Base-by-base conservation (phyloP, 2,113 vertebrate genomes). In the Pseudorectes ferrugineus region DNA sequence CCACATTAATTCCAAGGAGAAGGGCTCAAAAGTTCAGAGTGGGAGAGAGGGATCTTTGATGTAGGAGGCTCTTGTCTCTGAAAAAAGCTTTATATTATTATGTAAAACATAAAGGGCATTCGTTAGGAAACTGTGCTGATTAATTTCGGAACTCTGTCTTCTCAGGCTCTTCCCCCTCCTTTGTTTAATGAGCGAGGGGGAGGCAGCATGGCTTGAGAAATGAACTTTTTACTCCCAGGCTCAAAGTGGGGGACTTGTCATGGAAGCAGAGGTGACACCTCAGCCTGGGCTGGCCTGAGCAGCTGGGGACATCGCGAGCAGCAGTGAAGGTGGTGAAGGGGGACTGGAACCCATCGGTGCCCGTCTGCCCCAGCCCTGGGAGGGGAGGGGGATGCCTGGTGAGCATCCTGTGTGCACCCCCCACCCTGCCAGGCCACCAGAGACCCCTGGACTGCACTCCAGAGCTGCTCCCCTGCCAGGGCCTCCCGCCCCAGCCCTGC, bases 81-180 rank as follows among this genome's bases (percentile, higher is more conserved):
- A 66, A 24, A 52, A 71, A 78, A 92, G 84, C 80, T 94, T 93
- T 81, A 51, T 68, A 18, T 73, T 83, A 92, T 90, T 66, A 91
- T 94, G 93, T 90, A 93, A 88, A 93, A 82, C 89, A 96, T n/a
- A 38, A 78, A 94, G 86, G 89, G 79, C 91, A 93, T 80, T 68
- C 25, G 80, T 73, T 62, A 73, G 83, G 38, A 61, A 81, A 45
- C 66, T 8, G 40, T 13, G 59, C 81, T 65, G 89, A 70, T 91
- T 93, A 70, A 86, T 85, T 73, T 38, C 73, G 48, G 49, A 71
- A 8, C 54, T 58, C 77, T 38, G 61, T 85, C 87, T 62, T 73
- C 33, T 21, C 2, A 1, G 40, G 59, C 70, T 84, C 68, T 49
- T 51, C 89, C 73, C 67, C 25, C 61, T 73, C 46, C 73, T 82